phyloP scores from a whole-genome alignment of 64 coral and sea anemone genomes.

The Montipora efflorescens region DNA sequence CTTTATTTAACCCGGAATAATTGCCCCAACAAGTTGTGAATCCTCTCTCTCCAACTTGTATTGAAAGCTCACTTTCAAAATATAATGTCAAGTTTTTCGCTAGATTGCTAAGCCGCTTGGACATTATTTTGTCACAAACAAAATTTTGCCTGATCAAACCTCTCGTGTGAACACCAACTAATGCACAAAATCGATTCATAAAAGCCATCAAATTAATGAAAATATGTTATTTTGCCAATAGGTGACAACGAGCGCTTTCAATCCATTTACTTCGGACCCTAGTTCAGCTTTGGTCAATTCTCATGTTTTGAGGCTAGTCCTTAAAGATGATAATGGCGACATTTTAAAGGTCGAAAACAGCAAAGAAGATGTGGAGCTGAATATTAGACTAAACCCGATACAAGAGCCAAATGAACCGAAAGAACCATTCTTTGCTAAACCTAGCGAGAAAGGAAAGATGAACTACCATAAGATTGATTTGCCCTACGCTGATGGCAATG shows the following conservation, averaged over 20 bases:
- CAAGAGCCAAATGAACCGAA: background rate
- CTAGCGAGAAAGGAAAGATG: slow-evolving; percentile 64
- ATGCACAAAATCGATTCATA: slow-evolving; percentile 53
- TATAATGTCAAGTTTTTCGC: too few relatives aligned
- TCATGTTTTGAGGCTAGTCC: slow-evolving; percentile 64
- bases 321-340: slow-evolving; percentile 67
- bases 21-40: too few relatives aligned
- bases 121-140: too few relatives aligned
- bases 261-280: slow-evolving; percentile 83
- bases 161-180: background rate
- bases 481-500: background rate
- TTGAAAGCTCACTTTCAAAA: too few relatives aligned
- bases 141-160: too few relatives aligned
- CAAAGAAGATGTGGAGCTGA: slow-evolving; percentile 50
- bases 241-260: slow-evolving; percentile 65
- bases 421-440: slow-evolving; percentile 53
- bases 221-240: slow-evolving; percentile 28
- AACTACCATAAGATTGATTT: slow-evolving; percentile 54
- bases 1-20: too few relatives aligned
- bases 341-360: slow-evolving; percentile 5
- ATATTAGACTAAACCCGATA: slow-evolving; percentile 15
- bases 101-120: too few relatives aligned
- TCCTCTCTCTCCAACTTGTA: too few relatives aligned
- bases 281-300: slow-evolving; percentile 45
- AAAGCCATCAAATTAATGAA: background rate